Conservation (phyloP, 2,113 vertebrate genomes). For the Cygnus atratus region DNA sequence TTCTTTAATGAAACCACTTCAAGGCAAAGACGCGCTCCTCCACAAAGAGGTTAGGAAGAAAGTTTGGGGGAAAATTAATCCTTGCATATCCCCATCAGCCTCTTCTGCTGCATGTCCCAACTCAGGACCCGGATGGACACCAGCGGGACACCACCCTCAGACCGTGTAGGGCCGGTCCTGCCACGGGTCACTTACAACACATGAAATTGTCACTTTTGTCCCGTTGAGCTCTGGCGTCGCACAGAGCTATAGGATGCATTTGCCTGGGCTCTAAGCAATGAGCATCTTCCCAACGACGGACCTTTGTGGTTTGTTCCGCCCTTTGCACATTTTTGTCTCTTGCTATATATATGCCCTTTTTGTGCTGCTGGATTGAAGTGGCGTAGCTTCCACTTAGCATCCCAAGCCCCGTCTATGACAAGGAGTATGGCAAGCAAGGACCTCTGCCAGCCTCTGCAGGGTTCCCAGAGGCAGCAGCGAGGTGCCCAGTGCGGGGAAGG, state of each 20-base stretch:
- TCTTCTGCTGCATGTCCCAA: neutral
- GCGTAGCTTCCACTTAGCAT: neutral
- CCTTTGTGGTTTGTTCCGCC: neutral
- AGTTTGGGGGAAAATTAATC: neutral
- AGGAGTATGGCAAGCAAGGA: neutral
- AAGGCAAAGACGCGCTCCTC: neutral
- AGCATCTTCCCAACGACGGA: neutral
- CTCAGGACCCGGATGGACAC: rapidly evolving
- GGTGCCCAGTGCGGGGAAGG: neutral
- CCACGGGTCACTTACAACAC: neutral
- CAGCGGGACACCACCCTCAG: neutral
- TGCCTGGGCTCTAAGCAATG: neutral
- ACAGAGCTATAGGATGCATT: neutral
- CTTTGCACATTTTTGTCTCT: neutral
- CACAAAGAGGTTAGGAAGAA: neutral
- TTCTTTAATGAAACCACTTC: neutral
- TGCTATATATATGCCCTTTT: neutral
- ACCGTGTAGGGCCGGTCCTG: neutral
- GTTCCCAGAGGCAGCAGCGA: neutral
- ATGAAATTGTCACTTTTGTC: neutral
- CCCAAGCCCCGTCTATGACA: neutral
- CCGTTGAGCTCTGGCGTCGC: neutral
- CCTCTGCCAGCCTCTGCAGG: neutral
- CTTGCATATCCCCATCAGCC: neutral
- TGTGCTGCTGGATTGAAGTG: neutral